Conservation (phyloP, 2,113 vertebrate genomes). For the Pollimyrus isidori region DNA sequence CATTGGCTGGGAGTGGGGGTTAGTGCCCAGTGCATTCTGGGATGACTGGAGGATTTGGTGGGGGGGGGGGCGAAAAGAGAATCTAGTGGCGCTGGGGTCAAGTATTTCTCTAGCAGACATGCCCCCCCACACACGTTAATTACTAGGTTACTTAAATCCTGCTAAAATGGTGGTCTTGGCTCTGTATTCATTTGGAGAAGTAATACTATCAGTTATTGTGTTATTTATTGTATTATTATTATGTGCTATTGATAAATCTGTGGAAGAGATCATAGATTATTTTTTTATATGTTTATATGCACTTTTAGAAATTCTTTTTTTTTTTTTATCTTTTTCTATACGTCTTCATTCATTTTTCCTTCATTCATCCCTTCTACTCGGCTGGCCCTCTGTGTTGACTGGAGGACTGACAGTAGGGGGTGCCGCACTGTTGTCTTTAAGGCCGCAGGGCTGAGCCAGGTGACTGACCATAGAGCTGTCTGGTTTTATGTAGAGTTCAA, state of each 20-base stretch:
- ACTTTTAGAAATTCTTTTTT: neutral
- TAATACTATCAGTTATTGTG: neutral
- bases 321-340: neutral
- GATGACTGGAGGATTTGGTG: conserved; percentile 26
- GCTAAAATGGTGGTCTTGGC: neutral
- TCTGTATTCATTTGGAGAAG: neutral
- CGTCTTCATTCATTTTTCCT: neutral
- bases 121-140: neutral
- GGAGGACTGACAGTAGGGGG: neutral
- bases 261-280: neutral
- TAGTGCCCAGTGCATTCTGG: conserved; percentile 42
- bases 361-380: too few relatives aligned
- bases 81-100: neutral
- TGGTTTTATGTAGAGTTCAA: neutral
- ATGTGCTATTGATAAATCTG: neutral
- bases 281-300: neutral
- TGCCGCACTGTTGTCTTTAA: neutral
- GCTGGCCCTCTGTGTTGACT: neutral
- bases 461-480: neutral
- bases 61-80: neutral
- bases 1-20: conserved; percentile 52
- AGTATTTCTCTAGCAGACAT: neutral
- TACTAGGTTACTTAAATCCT: neutral
- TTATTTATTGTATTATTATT: neutral
- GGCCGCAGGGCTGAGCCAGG: neutral